Evolutionary conservation across 2,113 vertebrate genomes (phyloP).

Genomic region (Grantiella picta): DNA sequence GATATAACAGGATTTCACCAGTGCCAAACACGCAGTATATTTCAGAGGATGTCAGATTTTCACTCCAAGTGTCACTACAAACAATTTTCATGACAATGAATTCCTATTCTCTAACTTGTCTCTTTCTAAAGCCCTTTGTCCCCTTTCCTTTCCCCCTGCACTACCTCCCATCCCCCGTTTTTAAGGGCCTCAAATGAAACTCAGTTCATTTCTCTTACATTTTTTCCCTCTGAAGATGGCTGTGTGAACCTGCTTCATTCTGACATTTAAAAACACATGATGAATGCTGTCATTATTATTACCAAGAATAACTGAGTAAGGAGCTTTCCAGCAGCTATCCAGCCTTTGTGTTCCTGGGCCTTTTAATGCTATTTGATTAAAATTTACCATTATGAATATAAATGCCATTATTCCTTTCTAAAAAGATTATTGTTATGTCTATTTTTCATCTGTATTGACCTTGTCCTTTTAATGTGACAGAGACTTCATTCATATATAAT

Average conservation of each 20-base stretch:
- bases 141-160: not conserved
- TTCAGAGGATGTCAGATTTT: not conserved
- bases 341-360: not conserved
- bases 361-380: constrained; percentile 31
- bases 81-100: not conserved
- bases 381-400: constrained; percentile 23
- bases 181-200: not conserved
- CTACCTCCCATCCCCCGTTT: not conserved
- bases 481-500: constrained; percentile 34
- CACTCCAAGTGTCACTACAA: not conserved
- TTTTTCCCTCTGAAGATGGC: not conserved
- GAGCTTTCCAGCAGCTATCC: not conserved
- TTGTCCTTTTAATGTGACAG: constrained; percentile 9
- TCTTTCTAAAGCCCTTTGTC: not conserved
- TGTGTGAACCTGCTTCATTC: constrained; percentile 24
- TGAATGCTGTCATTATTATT: constrained; percentile 30
- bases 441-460: constrained; percentile 38
- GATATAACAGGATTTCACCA: not conserved
- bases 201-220: not conserved
- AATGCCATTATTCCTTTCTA: constrained; percentile 40
- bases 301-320: not conserved
- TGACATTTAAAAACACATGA: constrained; percentile 28
- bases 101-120: not conserved
- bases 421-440: constrained; percentile 32
- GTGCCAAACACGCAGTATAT: not conserved